Evolutionary conservation across 2,888 invertebrate genomes (phyloP).

Genomic region (Epicampocera succincta): DNA sequence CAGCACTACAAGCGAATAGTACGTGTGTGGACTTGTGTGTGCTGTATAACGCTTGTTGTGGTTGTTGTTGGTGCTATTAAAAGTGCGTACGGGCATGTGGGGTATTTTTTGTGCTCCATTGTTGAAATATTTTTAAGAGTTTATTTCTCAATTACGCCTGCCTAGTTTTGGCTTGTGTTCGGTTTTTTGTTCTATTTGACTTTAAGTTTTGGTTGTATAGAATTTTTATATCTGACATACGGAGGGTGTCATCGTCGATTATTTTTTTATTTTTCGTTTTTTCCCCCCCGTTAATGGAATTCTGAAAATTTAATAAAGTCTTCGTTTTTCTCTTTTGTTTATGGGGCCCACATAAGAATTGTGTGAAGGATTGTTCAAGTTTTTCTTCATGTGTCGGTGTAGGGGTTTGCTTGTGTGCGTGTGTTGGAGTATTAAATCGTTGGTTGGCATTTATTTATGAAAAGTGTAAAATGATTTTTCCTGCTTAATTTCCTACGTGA

Average conservation of each 20-base stretch:
- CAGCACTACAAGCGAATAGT: neutral
- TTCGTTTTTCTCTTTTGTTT: constrained; percentile 35
- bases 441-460: constrained; percentile 60
- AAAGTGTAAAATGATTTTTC: constrained; percentile 54
- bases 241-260: constrained; percentile 69
- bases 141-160: constrained; percentile 59
- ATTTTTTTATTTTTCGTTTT: constrained; percentile 46
- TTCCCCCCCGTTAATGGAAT: constrained; percentile 71
- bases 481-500: constrained; percentile 62
- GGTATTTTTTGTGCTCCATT: constrained; percentile 24
- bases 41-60: constrained; percentile 3
- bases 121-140: constrained; percentile 59
- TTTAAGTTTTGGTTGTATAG: constrained; percentile 33
- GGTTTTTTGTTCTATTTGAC: constrained; percentile 51
- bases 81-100: constrained; percentile 54
- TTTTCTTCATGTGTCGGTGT: constrained; percentile 5
- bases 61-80: constrained; percentile 22
- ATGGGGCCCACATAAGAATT: constrained; percentile 24
- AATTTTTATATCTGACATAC: constrained; percentile 60
- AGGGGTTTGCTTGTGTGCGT: neutral
- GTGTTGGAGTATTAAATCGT: constrained; percentile 54
- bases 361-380: neutral
- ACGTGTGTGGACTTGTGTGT: neutral
- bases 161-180: constrained; percentile 1
- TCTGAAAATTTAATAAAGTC: constrained; percentile 74